phyloP scores from a whole-genome alignment of 2,797 vertebrate species.

The Pseudopleuronectes americanus region DNA sequence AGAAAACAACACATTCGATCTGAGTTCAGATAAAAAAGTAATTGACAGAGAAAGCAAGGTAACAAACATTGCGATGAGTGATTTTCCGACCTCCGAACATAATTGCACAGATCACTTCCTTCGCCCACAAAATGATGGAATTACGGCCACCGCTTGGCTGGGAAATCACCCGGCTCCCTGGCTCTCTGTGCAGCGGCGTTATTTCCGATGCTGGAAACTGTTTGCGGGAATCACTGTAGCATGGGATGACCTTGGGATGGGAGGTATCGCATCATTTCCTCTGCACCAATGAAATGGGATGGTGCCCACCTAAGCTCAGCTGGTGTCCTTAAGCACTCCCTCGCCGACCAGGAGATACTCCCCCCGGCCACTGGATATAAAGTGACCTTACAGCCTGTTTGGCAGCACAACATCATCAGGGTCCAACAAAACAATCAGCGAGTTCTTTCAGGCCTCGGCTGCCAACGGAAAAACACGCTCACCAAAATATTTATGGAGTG shows the following conservation, averaged over 20 bases:
- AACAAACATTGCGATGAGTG: constrained; percentile 43
- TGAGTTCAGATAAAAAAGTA: constrained; percentile 29
- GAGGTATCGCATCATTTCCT: constrained; percentile 76
- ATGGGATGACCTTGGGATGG: constrained; percentile 80
- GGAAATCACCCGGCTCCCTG: constrained; percentile 45
- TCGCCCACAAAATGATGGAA: constrained; percentile 62
- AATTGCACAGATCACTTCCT: constrained; percentile 63
- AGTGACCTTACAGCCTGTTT: constrained; percentile 58
- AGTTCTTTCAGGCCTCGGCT: too few species aligned
- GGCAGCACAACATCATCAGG: constrained; percentile 29
- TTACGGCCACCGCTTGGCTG: constrained; percentile 53
- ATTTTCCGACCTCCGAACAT: constrained; percentile 53
- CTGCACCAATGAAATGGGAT: constrained; percentile 64
- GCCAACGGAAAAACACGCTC: not conserved
- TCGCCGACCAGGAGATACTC: constrained; percentile 47
- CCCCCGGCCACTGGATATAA: constrained; percentile 54
- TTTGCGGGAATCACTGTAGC: constrained; percentile 75
- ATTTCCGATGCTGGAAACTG: constrained; percentile 61
- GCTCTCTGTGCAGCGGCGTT: constrained; percentile 33
- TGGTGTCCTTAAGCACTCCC: constrained; percentile 61
- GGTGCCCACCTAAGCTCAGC: constrained; percentile 69
- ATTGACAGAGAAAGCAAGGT: constrained; percentile 35
- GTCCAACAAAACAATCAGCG: constrained; percentile 22
- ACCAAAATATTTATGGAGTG: too few species aligned
- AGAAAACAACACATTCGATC: not conserved